These are phyloP conservation scores for Trisateles emortualis DNA, from an alignment of 2,888 invertebrate species.

Conservation along the genomic window DNA sequence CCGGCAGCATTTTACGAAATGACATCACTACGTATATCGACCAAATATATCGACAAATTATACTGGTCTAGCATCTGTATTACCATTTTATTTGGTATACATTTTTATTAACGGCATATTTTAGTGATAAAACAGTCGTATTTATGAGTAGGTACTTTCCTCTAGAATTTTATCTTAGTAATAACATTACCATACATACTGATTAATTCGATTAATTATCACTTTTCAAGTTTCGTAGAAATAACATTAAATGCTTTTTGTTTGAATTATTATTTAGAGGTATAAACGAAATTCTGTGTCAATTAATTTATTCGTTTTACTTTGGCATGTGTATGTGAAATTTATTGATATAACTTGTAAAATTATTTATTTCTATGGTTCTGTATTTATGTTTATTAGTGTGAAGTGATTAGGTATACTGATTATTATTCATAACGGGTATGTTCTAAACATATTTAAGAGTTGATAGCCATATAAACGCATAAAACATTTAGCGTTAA, in stretches of 20 bases:
- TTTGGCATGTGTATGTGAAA: conserved; percentile 7
- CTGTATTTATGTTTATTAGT: conserved; percentile 12
- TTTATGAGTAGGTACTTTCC: conserved; percentile 39
- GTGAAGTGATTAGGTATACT: conserved; percentile 6
- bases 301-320: conserved; percentile 12
- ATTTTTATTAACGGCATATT: conserved; percentile 27
- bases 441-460: not conserved
- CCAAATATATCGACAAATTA: conserved; percentile 16
- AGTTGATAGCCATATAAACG: not conserved
- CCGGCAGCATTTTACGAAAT: conserved; percentile 23
- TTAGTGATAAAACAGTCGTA: conserved; percentile 25
- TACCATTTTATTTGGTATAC: conserved; percentile 24
- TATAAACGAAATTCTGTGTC: conserved; percentile 6
- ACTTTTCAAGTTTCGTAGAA: conserved; percentile 21
- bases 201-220: conserved; percentile 45
- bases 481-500: not conserved
- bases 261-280: conserved; percentile 20
- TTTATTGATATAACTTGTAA: conserved; percentile 1
- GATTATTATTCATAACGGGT: conserved; percentile 10
- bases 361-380: no score
- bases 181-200: conserved; percentile 44
- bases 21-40: conserved; percentile 22
- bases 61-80: conserved; percentile 22
- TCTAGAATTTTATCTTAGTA: conserved; percentile 35
- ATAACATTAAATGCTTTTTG: conserved; percentile 14